A percentile compares a stretch with the other conserved stretches of the same genome.
Evolutionary conservation across 2,888 invertebrate genomes (phyloP).

Genomic region (Onthophagus sagittarius): DNA sequence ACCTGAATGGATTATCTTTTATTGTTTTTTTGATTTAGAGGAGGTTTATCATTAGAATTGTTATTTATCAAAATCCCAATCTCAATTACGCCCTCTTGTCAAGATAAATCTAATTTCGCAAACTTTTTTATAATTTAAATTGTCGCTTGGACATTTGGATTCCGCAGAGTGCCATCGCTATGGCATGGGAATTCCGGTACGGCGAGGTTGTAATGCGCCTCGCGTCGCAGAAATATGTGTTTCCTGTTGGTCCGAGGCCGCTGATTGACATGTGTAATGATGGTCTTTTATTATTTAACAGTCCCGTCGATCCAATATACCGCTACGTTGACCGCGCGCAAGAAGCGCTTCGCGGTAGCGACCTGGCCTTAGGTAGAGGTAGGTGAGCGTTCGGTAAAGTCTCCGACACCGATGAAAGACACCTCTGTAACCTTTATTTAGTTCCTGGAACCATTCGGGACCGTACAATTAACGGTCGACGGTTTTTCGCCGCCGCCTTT

Average conservation of each 20-base stretch:
- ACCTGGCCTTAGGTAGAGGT: not conserved
- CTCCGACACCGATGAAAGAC: not conserved
- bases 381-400: not conserved
- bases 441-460: constrained; percentile 4
- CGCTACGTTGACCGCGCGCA: constrained; percentile 20
- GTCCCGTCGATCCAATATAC: constrained; percentile 18
- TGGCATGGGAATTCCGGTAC: not conserved
- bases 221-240: constrained; percentile 14
- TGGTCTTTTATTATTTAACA: constrained; percentile 21
- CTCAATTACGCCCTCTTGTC: not conserved
- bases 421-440: constrained; percentile 11
- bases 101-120: not conserved
- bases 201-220: not conserved
- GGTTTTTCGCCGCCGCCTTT: not conserved
- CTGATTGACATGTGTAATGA: constrained; percentile 23
- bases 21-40: not conserved
- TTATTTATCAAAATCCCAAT: not conserved
- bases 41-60: not conserved
- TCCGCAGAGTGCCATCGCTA: not conserved
- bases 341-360: not conserved
- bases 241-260: constrained; percentile 13
- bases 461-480: constrained; percentile 3
- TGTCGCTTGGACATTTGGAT: not conserved
- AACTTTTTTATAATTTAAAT: not conserved
- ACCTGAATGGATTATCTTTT: not conserved